A percentile compares a stretch with the other conserved stretches of the same genome.
Conservation (phyloP, 2,888 invertebrate genomes). For the Phorcus lineatus region DNA sequence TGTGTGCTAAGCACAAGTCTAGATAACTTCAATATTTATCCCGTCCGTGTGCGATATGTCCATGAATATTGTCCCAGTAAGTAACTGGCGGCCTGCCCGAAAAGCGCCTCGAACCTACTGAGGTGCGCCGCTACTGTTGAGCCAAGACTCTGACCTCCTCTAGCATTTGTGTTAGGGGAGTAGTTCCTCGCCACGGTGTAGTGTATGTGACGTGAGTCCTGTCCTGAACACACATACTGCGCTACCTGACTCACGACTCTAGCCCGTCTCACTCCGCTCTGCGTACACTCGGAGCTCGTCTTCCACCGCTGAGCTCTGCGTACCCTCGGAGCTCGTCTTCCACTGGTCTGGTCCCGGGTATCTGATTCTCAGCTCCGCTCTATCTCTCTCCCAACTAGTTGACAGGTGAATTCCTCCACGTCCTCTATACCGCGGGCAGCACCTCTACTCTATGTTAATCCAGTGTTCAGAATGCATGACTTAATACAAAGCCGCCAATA, state of each 20-base stretch:
- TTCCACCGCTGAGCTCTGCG: background rate
- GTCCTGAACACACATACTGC: slow-evolving; percentile 16
- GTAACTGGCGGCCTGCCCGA: background rate
- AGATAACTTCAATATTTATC: too few relatives aligned
- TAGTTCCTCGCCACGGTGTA: background rate
- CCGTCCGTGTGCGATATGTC: background rate
- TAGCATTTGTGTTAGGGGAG: slow-evolving; percentile 34
- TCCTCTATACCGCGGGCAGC: background rate
- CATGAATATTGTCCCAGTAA: background rate
- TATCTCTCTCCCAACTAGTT: background rate
- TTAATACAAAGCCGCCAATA: slow-evolving; percentile 17
- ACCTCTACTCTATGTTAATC: background rate
- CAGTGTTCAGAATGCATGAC: slow-evolving; percentile 24
- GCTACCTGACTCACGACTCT: slow-evolving; percentile 19
- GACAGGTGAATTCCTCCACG: background rate
- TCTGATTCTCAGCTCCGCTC: background rate
- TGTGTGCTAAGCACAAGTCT: too few relatives aligned
- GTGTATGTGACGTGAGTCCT: background rate
- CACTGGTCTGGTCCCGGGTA: background rate
- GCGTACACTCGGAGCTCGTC: background rate
- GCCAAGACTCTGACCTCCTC: slow-evolving; percentile 18
- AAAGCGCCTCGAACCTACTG: background rate
- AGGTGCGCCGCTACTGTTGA: background rate
- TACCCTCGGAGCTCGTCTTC: background rate
- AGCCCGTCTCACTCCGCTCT: background rate